Evolutionary conservation across 2,113 vertebrate genomes (phyloP).

Genomic region (Lethenteron reissneri): DNA sequence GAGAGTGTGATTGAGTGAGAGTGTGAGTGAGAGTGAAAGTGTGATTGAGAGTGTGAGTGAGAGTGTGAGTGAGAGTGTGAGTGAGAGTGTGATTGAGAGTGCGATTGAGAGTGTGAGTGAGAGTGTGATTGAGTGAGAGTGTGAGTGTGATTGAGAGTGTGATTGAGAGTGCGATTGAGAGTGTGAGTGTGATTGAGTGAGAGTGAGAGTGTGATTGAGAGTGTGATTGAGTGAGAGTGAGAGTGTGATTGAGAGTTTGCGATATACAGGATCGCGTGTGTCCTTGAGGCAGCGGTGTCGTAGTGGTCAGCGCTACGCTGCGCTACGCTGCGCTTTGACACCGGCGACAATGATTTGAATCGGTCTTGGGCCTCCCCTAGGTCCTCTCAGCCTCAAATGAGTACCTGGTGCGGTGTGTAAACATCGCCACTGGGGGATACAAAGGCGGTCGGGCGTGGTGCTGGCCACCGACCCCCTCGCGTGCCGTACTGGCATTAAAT

Average conservation of each 20-base stretch:
- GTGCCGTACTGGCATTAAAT: too few relatives aligned
- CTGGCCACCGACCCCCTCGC: too few relatives aligned
- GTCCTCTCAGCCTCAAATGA: too few relatives aligned
- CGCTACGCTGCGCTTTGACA: too few relatives aligned
- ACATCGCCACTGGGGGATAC: too few relatives aligned
- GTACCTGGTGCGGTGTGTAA: too few relatives aligned
- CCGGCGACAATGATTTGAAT: too few relatives aligned
- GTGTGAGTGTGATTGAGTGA: not conserved
- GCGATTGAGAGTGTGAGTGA: not conserved
- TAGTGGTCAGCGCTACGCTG: too few relatives aligned
- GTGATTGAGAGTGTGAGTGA: not conserved
- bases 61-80: not conserved
- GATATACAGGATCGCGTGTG: too few relatives aligned
- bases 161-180: not conserved
- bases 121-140: not conserved
- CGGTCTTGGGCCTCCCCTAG: too few relatives aligned
- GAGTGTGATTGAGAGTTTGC: not conserved
- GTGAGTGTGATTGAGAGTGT: not conserved
- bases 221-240: not conserved
- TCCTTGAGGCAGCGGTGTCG: too few relatives aligned
- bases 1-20: not conserved
- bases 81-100: not conserved
- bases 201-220: not conserved
- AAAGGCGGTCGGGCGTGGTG: too few relatives aligned
- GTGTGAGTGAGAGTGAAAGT: not conserved